A percentile compares a stretch with the other conserved stretches of the same genome.
phyloP scores from a whole-genome alignment of 2,888 invertebrate species.

The Amiota mariae region DNA sequence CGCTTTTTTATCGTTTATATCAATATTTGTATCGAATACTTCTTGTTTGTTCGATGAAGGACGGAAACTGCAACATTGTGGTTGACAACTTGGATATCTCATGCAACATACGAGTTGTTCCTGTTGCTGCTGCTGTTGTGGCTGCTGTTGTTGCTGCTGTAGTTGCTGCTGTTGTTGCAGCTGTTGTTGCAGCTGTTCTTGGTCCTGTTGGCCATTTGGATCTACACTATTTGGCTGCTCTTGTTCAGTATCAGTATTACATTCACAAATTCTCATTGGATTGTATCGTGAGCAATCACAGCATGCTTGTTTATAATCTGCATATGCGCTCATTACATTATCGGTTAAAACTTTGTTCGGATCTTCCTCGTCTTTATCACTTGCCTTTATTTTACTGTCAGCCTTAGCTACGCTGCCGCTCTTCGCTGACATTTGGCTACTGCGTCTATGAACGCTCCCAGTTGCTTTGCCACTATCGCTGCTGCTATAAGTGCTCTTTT shows the following conservation, averaged over 20 bases:
- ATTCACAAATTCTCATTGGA: neutral
- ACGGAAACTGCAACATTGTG: neutral
- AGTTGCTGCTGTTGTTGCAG: neutral
- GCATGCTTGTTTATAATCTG: conserved; percentile 1
- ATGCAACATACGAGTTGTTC: conserved; percentile 2
- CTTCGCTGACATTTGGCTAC: neutral
- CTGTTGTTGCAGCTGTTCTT: no score
- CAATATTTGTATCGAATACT: conserved; percentile 1
- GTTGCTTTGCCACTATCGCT: no score
- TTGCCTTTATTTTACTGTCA: no score
- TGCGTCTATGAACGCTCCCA: no score
- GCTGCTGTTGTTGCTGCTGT: neutral
- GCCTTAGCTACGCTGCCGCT: neutral
- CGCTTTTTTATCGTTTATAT: neutral
- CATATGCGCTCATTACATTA: neutral
- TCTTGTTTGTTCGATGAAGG: neutral
- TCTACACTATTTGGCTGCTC: neutral
- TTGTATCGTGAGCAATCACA: neutral
- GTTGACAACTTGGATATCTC: conserved; percentile 2
- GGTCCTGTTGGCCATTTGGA: neutral
- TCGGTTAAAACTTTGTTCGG: neutral
- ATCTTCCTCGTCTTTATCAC: neutral
- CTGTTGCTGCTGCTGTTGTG: neutral
- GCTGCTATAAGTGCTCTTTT: no score
- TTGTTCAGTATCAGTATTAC: neutral